phyloP scores from a whole-genome alignment of 2,797 vertebrate species.

The Paedocypris micromegethes region DNA sequence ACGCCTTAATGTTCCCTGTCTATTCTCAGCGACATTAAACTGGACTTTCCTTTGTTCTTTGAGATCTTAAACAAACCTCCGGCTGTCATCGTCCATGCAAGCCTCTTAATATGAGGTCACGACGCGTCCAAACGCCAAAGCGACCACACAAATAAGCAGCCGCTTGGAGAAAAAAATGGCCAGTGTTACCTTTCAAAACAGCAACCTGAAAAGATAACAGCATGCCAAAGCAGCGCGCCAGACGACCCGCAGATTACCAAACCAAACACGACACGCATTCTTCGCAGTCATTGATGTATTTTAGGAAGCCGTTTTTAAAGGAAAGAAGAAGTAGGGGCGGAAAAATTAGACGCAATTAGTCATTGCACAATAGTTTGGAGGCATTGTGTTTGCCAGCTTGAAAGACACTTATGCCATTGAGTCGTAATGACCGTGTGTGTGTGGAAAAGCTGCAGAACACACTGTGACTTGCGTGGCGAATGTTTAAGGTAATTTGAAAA shows the following conservation, averaged over 20 bases:
- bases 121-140: constrained; percentile 31
- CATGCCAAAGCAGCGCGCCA: constrained; percentile 27
- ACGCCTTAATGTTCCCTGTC: constrained; percentile 22
- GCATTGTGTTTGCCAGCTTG: constrained; percentile 52
- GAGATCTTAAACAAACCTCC: constrained; percentile 30
- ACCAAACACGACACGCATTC: constrained; percentile 38
- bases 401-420: constrained; percentile 52
- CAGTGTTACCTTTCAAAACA: constrained; percentile 29
- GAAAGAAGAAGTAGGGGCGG: constrained; percentile 29
- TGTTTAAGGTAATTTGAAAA: constrained; percentile 53
- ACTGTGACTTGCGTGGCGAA: constrained; percentile 53
- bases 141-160: constrained; percentile 32
- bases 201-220: constrained; percentile 43
- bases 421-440: constrained; percentile 30
- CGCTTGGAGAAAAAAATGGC: constrained; percentile 34
- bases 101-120: constrained; percentile 41
- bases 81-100: constrained; percentile 23
- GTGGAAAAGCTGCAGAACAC: constrained; percentile 42
- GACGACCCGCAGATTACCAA: constrained; percentile 35
- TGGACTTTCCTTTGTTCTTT: constrained; percentile 24
- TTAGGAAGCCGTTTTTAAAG: constrained; percentile 53
- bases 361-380: constrained; percentile 55
- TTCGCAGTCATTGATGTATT: constrained; percentile 51
- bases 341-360: constrained; percentile 39
- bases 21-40: constrained; percentile 2